Base-by-base conservation (phyloP, 1,140 invertebrate species). In the Metaphire vulgaris region DNA sequence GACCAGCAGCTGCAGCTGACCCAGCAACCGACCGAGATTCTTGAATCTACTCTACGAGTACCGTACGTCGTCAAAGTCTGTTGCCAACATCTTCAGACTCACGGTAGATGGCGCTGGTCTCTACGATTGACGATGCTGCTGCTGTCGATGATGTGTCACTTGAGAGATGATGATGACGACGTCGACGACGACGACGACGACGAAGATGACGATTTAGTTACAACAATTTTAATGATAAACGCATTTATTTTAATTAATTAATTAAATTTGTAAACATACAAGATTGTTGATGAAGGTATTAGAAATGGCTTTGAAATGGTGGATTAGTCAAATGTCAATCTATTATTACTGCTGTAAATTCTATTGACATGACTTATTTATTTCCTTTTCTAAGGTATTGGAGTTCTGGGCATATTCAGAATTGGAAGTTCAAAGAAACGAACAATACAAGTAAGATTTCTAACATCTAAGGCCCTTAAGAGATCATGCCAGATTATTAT, bases 341-440 rank as follows among this genome's bases (percentile, higher is more conserved):
- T n/a, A n/a, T n/a, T n/a, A n/a, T n/a, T n/a, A n/a, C n/a, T n/a
- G n/a, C n/a, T n/a, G n/a, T n/a, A n/a, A n/a, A n/a, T n/a, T n/a
- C n/a, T n/a, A n/a, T n/a, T n/a, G n/a, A n/a, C n/a, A n/a, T n/a
- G n/a, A n/a, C 41, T 56, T 56, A 12, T 56, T 56, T 72, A 28
- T n/a, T 30, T 73, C 76, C 76, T 76, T 34, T 78, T 78, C 15
- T 80, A n/a, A 86, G 85, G 85, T 16, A 88, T 97, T 12, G 89
- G 91, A 77, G 94, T 92, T 21, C 88, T 94, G 14, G 94, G 94
- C 0, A 90, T 96, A 68, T 97, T 97, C 87, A 89, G 94, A 77
- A 93, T 97, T 31, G 93, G 92, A 69, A 91, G 92, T 65, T 95
- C 93, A 0, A 94, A 95, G 84, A 96, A 95, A 84, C 89, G 94